These are phyloP conservation scores for Tetranychus urticae DNA, from an alignment of 1,140 invertebrate species.

Conservation along the genomic window DNA sequence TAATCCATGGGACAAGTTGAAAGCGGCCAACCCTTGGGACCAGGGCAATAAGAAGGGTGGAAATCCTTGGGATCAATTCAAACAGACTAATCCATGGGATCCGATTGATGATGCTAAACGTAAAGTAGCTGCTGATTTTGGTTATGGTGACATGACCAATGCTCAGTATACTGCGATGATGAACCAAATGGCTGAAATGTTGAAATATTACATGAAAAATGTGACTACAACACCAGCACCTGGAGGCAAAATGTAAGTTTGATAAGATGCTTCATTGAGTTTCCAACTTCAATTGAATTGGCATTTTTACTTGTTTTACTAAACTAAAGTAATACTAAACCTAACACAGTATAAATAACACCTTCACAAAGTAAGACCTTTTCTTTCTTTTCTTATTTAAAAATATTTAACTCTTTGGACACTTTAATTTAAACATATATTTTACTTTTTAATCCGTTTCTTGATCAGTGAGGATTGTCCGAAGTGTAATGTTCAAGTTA, in stretches of 20 bases:
- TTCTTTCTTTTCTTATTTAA: background rate
- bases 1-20: background rate
- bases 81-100: background rate
- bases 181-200: background rate
- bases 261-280: background rate
- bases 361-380: background rate
- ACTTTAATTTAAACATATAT: background rate
- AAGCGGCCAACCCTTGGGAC: background rate
- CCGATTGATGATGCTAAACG: conserved; percentile 39
- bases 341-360: background rate
- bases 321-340: background rate
- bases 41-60: background rate
- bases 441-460: background rate
- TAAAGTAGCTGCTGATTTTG: conserved; percentile 59
- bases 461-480: background rate
- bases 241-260: background rate
- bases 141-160: background rate
- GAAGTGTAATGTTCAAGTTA: background rate
- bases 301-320: background rate
- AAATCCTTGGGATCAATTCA: background rate
- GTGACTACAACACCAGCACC: background rate
- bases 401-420: background rate
- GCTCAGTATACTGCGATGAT: background rate
- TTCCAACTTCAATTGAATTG: background rate
- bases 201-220: background rate